Evolutionary conservation across 1,140 invertebrate species (phyloP).

Genomic region (Diorhabda carinulata): DNA sequence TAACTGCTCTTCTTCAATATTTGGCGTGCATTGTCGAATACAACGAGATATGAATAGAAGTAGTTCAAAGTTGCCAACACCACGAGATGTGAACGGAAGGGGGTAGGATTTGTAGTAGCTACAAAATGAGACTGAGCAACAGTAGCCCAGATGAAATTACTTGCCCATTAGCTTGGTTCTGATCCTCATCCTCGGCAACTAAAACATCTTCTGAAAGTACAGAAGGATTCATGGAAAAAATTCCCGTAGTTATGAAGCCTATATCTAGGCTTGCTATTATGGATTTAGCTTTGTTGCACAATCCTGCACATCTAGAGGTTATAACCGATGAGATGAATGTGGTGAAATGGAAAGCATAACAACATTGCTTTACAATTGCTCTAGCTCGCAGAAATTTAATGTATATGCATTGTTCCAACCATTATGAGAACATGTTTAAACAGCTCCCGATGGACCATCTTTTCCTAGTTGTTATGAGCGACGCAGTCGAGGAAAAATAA

Average conservation of each 20-base stretch:
- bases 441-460: conserved; percentile 41
- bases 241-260: conserved; percentile 8
- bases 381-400: conserved; percentile 42
- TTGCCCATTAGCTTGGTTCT: no score
- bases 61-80: no score
- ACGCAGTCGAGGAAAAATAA: not conserved
- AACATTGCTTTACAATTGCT: conserved; percentile 4
- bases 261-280: conserved; percentile 1
- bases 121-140: no score
- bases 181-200: not conserved
- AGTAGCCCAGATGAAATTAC: no score
- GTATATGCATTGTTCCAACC: conserved; percentile 42
- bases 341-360: not conserved
- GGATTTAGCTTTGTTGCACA: conserved; percentile 7
- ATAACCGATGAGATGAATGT: not conserved
- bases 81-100: no score
- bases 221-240: conserved; percentile 9
- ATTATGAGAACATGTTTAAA: conserved; percentile 36
- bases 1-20: no score
- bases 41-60: no score
- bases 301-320: conserved; percentile 3
- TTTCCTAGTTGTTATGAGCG: not conserved
- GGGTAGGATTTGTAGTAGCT: no score
- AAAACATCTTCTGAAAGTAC: conserved; percentile 7
- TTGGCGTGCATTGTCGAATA: no score